A percentile compares a stretch with the other conserved stretches of the same genome.
Evolutionary conservation across 2,113 vertebrate species (phyloP).

Genomic region (Neogale vison): DNA sequence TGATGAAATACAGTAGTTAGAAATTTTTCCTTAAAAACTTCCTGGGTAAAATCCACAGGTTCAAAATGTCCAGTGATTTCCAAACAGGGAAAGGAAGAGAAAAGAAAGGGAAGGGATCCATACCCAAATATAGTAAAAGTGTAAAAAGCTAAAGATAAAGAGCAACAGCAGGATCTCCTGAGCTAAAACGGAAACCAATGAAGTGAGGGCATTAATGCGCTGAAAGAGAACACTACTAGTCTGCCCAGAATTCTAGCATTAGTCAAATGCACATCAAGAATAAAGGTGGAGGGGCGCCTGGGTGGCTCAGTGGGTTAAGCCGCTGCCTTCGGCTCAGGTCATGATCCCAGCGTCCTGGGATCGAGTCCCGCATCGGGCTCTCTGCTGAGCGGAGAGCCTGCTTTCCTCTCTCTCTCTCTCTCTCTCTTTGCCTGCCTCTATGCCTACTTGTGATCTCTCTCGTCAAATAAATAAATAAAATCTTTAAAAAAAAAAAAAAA

Average conservation of each 20-base stretch:
- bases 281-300: neutral
- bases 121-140: neutral
- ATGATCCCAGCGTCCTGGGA: no score
- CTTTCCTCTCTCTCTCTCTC: no score
- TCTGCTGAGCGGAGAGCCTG: no score
- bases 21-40: neutral
- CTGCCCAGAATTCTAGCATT: neutral
- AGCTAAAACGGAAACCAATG: neutral
- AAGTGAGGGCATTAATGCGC: neutral
- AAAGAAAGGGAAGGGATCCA: neutral
- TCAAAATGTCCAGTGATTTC: neutral
- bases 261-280: neutral
- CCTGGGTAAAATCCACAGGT: neutral
- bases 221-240: neutral
- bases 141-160: neutral
- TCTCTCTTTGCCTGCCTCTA: no score
- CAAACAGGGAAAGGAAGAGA: neutral
- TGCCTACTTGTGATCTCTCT: no score
- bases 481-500: no score
- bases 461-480: no score
- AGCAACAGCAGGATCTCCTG: neutral
- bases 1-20: neutral
- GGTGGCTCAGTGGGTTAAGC: no score
- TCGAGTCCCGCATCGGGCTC: no score
- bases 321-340: no score